Evolutionary conservation across 2,888 invertebrate species (phyloP).

Genomic region (Formica aserva): DNA sequence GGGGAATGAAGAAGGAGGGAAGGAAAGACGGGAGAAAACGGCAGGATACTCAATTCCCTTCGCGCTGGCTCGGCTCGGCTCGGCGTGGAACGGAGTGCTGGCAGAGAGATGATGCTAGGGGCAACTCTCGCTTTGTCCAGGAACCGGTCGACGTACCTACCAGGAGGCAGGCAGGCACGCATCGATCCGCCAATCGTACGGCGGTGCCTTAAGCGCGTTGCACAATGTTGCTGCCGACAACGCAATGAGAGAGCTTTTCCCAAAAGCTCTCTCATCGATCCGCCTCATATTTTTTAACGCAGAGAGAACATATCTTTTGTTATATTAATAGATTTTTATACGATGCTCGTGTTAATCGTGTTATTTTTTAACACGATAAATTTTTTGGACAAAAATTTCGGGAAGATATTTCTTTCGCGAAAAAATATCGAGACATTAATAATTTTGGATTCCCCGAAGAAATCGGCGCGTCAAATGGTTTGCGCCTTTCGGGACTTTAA

Average conservation of each 20-base stretch:
- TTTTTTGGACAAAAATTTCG: constrained; percentile 9
- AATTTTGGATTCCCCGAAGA: neutral
- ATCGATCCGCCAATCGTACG: constrained; percentile 74
- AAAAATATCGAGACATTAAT: neutral
- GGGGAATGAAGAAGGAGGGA: neutral
- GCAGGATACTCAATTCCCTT: constrained; percentile 75
- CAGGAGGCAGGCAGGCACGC: constrained; percentile 71
- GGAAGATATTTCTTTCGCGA: neutral
- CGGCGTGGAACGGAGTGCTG: constrained; percentile 40
- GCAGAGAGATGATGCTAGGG: constrained; percentile 69
- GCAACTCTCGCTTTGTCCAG: constrained; percentile 76
- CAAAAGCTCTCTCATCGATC: neutral
- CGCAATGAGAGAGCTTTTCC: constrained; percentile 21
- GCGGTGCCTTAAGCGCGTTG: constrained; percentile 42
- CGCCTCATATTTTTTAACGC: neutral
- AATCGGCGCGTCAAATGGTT: constrained; percentile 43
- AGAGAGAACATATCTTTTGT: neutral
- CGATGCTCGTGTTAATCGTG: constrained; percentile 4
- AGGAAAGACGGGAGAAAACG: constrained; percentile 57
- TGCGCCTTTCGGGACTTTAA: neutral
- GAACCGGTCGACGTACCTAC: constrained; percentile 78
- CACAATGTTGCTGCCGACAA: constrained; percentile 37
- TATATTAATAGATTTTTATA: neutral
- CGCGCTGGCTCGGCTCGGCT: constrained; percentile 45
- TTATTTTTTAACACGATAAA: constrained; percentile 39